phyloP scores from a whole-genome alignment of 2,888 invertebrate genomes.

The Oscheius sp. region DNA sequence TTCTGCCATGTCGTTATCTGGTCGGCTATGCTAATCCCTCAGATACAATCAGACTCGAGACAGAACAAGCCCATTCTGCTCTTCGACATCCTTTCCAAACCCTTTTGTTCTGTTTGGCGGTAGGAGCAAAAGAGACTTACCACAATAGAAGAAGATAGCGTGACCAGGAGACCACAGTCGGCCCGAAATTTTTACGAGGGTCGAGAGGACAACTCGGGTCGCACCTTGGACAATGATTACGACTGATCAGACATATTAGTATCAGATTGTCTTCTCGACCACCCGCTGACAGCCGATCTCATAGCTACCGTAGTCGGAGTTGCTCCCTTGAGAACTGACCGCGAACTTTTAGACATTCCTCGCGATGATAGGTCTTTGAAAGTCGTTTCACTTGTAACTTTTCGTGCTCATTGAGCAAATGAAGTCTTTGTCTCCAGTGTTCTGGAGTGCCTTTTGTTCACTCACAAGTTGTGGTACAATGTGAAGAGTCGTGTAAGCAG shows the following conservation, averaged over 20 bases:
- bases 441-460: too few species aligned
- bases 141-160: constrained; percentile 21
- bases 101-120: background rate
- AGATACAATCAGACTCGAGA: constrained; percentile 21
- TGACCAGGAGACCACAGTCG: background rate
- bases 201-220: constrained; percentile 27
- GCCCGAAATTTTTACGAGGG: constrained; percentile 29
- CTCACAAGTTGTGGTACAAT: too few species aligned
- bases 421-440: too few species aligned
- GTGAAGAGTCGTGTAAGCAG: too few species aligned
- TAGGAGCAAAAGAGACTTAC: background rate
- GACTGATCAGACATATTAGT: constrained; percentile 23
- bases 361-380: too few species aligned
- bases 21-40: constrained; percentile 37
- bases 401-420: too few species aligned
- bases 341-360: too few species aligned
- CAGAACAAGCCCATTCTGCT: constrained; percentile 18
- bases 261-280: constrained; percentile 1
- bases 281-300: constrained; percentile 17
- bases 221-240: constrained; percentile 34
- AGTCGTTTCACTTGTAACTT: too few species aligned
- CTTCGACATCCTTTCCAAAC: background rate
- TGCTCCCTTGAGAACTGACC: constrained; percentile 5
- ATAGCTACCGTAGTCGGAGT: constrained; percentile 10
- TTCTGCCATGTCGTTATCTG: constrained; percentile 37